Evolutionary conservation across 2,888 invertebrate genomes (phyloP), one percentile per base, ranked within the genome.

Genomic region (Uropetala carovei): DNA sequence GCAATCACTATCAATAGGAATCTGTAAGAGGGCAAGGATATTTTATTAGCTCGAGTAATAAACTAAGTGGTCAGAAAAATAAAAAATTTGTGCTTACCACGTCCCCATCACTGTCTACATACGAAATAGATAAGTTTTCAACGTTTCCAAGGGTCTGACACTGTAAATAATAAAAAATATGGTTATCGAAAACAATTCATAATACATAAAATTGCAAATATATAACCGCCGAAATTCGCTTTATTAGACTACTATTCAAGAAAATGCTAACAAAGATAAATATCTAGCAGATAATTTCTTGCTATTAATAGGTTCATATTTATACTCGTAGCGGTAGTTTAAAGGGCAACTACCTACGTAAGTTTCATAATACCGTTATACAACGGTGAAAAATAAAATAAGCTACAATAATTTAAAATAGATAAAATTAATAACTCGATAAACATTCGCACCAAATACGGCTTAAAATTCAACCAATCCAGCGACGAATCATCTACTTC

Each of bases 391-490:
- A 43, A 43, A 43, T 43, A 3, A 43, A 43, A 43, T 43, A 43
- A 43, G 43, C 43, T 43, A 43, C 43, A 43, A 43, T 10, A 84
- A 83, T 60, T 85, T 0, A n/a, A n/a, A n/a, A n/a, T n/a, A n/a
- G n/a, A n/a, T 85, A 56, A 92, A 64, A 83, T 60, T n/a, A 30
- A 4, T 30, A 30, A 75, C 14, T n/a, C 43, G 1, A 16, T 11
- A 91, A 92, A 93, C 93, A 93, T 68, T 93, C 94, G 94, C 94
- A 95, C 95, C 94, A 95, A 94, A 93, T 95, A 95, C 4, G 95
- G 95, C 94, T 95, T 95, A 93, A 95, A 95, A 91, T 94, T 94
- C 92, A 94, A 94, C 94, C 95, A 95, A 94, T 95, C 95, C 86
- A 95, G 93, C 84, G 95, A 95, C 18, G 95, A 95, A 64, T 95